Evolutionary conservation across 2,888 invertebrate species (phyloP).

Genomic region (Ennomos quercinarius): DNA sequence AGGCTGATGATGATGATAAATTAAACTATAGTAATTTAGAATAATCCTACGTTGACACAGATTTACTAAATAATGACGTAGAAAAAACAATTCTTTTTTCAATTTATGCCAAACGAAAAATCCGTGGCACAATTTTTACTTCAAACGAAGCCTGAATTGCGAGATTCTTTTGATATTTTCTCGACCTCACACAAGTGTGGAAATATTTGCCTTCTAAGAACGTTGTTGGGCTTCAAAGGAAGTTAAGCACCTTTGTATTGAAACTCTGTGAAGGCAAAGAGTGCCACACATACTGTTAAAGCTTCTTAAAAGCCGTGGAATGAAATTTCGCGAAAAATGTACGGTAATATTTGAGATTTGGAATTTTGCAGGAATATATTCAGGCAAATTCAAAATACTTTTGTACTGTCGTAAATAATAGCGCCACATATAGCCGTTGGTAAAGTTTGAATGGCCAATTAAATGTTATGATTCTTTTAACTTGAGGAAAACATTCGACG

Average conservation of each 20-base stretch:
- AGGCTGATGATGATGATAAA: too few species aligned
- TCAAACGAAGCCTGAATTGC: background rate
- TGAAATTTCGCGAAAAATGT: background rate
- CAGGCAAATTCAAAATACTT: background rate
- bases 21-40: too few species aligned
- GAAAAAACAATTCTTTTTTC: too few species aligned
- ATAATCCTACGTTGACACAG: too few species aligned
- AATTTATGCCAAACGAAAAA: too few species aligned
- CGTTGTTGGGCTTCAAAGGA: slow-evolving; percentile 19
- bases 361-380: background rate
- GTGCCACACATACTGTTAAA: slow-evolving; percentile 11
- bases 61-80: too few species aligned
- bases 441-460: background rate
- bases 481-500: too few species aligned
- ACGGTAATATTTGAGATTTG: slow-evolving; percentile 1
- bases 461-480: background rate
- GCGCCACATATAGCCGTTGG: too few species aligned
- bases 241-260: slow-evolving; percentile 17
- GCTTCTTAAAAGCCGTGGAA: slow-evolving; percentile 2
- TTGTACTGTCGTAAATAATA: background rate
- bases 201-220: slow-evolving; percentile 9
- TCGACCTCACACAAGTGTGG: slow-evolving; percentile 7
- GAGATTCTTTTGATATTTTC: slow-evolving; percentile 4
- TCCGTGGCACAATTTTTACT: background rate
- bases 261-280: slow-evolving; percentile 8